Evolutionary conservation across 1,140 invertebrate species (phyloP).

Genomic region (Drosophila bifasciata): DNA sequence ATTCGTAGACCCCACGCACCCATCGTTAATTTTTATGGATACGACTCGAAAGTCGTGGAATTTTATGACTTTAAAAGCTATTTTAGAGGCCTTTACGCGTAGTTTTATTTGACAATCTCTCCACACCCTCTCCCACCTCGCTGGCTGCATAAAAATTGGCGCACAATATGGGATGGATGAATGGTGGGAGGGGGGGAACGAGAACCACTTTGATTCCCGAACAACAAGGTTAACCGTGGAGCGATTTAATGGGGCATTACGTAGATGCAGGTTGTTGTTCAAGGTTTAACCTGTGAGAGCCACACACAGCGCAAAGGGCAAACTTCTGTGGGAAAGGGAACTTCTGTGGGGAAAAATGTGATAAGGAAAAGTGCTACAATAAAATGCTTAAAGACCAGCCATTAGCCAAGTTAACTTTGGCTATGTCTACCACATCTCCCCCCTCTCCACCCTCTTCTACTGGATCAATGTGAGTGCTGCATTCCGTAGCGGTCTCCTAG

Average conservation of each 20-base stretch:
- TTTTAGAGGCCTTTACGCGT: slow-evolving; percentile 71
- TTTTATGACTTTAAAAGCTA: slow-evolving; percentile 83
- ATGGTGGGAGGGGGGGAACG: slow-evolving; percentile 30
- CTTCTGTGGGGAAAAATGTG: slow-evolving; percentile 37
- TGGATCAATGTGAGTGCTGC: slow-evolving; percentile 14
- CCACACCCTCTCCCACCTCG: slow-evolving; percentile 11
- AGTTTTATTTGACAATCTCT: slow-evolving; percentile 78
- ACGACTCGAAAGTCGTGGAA: slow-evolving; percentile 73
- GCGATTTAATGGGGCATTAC: slow-evolving; percentile 44
- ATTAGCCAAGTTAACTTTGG: slow-evolving; percentile 73
- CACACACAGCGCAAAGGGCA: slow-evolving; percentile 37
- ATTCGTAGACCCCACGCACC: slow-evolving; percentile 62
- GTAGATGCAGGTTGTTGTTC: slow-evolving; percentile 24
- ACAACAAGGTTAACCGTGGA: slow-evolving; percentile 65
- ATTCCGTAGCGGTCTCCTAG: slow-evolving; percentile 28
- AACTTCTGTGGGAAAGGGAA: slow-evolving; percentile 10
- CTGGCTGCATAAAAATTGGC: slow-evolving; percentile 66
- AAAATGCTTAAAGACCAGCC: slow-evolving; percentile 79
- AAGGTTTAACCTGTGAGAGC: slow-evolving; percentile 43
- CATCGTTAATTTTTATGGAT: slow-evolving; percentile 78
- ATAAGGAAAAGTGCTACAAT: slow-evolving; percentile 75
- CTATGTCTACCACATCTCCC: slow-evolving; percentile 18
- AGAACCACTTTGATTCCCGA: slow-evolving; percentile 45
- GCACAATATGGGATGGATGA: slow-evolving; percentile 52
- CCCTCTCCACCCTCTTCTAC: not conserved